These are phyloP conservation scores for Teleogryllus oceanicus DNA, from an alignment of 2,888 invertebrate species.

Conservation along the genomic window DNA sequence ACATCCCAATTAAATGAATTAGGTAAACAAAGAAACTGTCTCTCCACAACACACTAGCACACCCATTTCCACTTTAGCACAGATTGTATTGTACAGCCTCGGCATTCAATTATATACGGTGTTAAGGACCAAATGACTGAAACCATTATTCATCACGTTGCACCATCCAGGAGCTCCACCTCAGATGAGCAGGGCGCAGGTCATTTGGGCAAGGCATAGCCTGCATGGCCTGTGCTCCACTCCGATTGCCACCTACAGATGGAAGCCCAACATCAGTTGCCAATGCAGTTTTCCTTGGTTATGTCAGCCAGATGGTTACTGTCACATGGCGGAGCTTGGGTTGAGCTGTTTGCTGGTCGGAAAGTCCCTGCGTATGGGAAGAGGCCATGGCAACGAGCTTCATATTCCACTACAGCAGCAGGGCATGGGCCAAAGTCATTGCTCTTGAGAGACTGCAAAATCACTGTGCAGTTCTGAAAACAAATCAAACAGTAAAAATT, in stretches of 20 bases:
- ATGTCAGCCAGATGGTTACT: slow-evolving; percentile 42
- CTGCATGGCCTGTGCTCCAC: background rate
- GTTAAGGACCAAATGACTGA: slow-evolving; percentile 3
- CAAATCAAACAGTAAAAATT: slow-evolving; percentile 19
- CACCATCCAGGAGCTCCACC: background rate
- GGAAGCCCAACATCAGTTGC: slow-evolving; percentile 44
- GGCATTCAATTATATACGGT: background rate
- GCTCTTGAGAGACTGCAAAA: slow-evolving; percentile 70
- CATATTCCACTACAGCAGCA: slow-evolving; percentile 58
- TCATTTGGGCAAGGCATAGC: background rate
- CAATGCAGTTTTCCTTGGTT: slow-evolving; percentile 43
- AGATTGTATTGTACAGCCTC: slow-evolving; percentile 1
- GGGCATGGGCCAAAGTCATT: slow-evolving; percentile 79
- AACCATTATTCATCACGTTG: slow-evolving; percentile 1
- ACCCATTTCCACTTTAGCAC: slow-evolving; percentile 9
- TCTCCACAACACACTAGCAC: slow-evolving; percentile 10
- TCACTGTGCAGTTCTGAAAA: slow-evolving; percentile 75
- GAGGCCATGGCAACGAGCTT: slow-evolving; percentile 65
- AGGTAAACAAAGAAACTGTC: background rate
- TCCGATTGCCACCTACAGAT: slow-evolving; percentile 28
- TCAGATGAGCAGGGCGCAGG: slow-evolving; percentile 5
- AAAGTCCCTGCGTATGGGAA: slow-evolving; percentile 81
- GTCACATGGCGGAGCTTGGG: slow-evolving; percentile 36
- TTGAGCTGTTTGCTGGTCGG: slow-evolving; percentile 47
- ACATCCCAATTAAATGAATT: background rate